phyloP scores from a whole-genome alignment of 2,113 vertebrate genomes.

The Eclectus roratus region DNA sequence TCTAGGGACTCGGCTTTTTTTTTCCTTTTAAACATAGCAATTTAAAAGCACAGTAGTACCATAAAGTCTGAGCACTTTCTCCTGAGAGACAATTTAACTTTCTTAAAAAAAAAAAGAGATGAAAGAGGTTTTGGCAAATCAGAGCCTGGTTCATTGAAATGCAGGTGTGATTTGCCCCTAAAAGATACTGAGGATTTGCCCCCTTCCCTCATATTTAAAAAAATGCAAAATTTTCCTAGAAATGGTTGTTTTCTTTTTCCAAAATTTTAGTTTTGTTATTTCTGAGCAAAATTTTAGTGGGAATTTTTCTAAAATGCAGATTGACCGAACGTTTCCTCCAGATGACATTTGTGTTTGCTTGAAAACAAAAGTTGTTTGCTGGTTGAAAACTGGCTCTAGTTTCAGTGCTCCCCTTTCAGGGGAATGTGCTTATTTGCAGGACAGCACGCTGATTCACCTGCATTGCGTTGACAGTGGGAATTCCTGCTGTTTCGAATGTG shows the following conservation, averaged over 20 bases:
- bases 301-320: neutral
- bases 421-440: neutral
- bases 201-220: neutral
- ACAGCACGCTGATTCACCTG: neutral
- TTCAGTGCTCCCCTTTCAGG: neutral
- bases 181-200: neutral
- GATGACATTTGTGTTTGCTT: neutral
- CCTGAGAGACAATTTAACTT: neutral
- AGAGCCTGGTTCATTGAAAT: neutral
- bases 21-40: neutral
- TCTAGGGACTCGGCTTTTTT: neutral
- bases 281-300: neutral
- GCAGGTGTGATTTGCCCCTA: neutral
- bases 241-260: neutral
- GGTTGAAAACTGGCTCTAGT: neutral
- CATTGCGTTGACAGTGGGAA: neutral
- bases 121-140: neutral
- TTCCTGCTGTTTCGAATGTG: neutral
- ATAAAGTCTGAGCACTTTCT: neutral
- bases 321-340: neutral
- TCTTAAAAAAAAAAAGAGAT: neutral
- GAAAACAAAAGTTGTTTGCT: neutral
- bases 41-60: neutral
- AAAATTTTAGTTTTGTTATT: neutral
- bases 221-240: neutral